Evolutionary conservation across 2,888 invertebrate genomes (phyloP).

Genomic region (Macrophya annulata): DNA sequence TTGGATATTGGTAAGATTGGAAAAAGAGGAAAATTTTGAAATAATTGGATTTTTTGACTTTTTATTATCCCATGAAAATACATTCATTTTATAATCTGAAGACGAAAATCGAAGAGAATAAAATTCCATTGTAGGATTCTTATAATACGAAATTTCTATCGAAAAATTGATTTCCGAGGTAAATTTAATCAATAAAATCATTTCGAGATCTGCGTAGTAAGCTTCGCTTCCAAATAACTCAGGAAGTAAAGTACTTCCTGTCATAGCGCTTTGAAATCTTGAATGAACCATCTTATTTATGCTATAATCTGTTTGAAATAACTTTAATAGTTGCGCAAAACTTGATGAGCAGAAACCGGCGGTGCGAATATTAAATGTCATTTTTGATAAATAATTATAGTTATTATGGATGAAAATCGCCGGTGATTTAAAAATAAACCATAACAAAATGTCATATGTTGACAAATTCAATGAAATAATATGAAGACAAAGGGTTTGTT

Average conservation of each 20-base stretch:
- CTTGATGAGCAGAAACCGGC: constrained; percentile 20
- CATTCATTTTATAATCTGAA: not conserved
- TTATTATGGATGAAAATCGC: not conserved
- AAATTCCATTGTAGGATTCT: not conserved
- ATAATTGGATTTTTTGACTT: not conserved
- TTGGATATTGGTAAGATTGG: not conserved
- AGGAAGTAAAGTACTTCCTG: constrained; percentile 31
- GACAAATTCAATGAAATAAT: not conserved
- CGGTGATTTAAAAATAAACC: not conserved
- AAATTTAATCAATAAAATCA: constrained; percentile 14
- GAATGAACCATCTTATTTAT: constrained; percentile 35
- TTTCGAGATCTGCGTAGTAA: constrained; percentile 17
- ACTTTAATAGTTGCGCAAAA: constrained; percentile 27
- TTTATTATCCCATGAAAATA: not conserved
- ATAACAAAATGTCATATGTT: not conserved
- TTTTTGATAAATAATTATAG: not conserved
- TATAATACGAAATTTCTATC: not conserved
- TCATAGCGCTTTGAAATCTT: constrained; percentile 2
- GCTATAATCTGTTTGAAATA: constrained; percentile 20
- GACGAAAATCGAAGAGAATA: not conserved
- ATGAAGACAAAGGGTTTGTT: not conserved
- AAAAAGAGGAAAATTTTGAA: not conserved
- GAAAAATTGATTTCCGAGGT: not conserved
- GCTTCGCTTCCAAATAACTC: not conserved
- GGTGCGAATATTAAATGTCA: constrained; percentile 11